These are phyloP conservation scores for Takifugu ocellatus DNA, from an alignment of 2,797 vertebrate species.

Conservation along the genomic window DNA sequence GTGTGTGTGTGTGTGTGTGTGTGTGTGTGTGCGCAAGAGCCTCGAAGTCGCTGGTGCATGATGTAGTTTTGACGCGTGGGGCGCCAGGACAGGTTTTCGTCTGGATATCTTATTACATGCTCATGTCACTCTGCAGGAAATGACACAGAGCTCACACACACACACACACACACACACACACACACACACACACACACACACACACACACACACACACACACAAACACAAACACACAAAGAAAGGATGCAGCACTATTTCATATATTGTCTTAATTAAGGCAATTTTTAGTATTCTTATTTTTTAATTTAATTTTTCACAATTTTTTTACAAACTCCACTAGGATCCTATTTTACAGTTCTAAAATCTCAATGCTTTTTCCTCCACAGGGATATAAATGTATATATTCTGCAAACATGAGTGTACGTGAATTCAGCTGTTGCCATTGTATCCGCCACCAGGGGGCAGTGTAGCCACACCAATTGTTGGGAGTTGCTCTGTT, in stretches of 20 bases:
- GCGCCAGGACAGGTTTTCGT: constrained; percentile 56
- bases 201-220: neutral
- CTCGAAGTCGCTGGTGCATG: constrained; percentile 15
- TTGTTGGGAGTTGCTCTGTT: constrained; percentile 28
- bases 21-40: neutral
- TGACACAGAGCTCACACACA: constrained; percentile 39
- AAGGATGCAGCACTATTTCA: too few relatives aligned
- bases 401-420: neutral
- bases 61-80: constrained; percentile 53
- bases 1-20: constrained; percentile 1
- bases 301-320: too few relatives aligned
- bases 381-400: neutral
- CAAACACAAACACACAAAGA: neutral
- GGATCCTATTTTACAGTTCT: too few relatives aligned
- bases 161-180: neutral
- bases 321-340: too few relatives aligned
- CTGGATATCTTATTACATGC: constrained; percentile 56
- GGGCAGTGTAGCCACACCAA: constrained; percentile 61
- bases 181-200: constrained; percentile 5
- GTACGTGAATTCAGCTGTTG: constrained; percentile 16
- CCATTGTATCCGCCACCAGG: constrained; percentile 51
- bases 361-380: too few relatives aligned
- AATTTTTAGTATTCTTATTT: too few relatives aligned
- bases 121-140: constrained; percentile 51
- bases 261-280: too few relatives aligned